A percentile compares a stretch with the other conserved stretches of the same genome.
Conservation (phyloP, 2,113 vertebrate species). For the Tachysurus fulvidraco region DNA sequence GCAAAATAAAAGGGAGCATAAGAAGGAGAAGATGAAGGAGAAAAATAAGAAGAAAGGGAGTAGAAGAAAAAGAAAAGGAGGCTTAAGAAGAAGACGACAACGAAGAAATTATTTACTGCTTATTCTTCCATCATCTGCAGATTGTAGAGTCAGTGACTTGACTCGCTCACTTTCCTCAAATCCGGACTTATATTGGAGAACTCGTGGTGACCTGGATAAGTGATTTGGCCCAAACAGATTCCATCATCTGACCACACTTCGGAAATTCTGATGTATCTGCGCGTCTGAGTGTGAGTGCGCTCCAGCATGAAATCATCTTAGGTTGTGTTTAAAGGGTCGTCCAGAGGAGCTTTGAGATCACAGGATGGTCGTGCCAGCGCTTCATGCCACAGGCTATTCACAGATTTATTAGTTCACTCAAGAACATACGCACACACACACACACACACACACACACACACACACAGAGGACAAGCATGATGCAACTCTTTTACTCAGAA, state of each 20-base stretch:
- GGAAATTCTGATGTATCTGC: slow-evolving; percentile 2
- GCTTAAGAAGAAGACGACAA: too few species aligned
- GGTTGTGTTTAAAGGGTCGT: slow-evolving; percentile 30
- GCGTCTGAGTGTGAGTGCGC: not conserved
- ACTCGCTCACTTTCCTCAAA: not conserved
- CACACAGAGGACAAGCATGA: slow-evolving; percentile 14
- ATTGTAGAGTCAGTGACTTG: not conserved
- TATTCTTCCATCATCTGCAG: not conserved
- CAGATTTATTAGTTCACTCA: slow-evolving; percentile 36
- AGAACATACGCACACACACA: not conserved
- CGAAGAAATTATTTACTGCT: not conserved
- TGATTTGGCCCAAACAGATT: slow-evolving; percentile 37
- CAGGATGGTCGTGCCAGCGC: not conserved
- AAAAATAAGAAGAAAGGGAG: too few species aligned
- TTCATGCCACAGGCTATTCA: slow-evolving; percentile 15
- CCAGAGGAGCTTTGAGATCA: slow-evolving; percentile 29
- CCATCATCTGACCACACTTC: not conserved
- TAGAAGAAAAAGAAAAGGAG: too few species aligned
- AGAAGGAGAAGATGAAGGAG: too few species aligned
- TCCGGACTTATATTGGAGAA: not conserved
- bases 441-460: not conserved
- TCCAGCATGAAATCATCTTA: slow-evolving; percentile 41
- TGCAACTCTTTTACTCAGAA: not conserved
- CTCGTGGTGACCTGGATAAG: slow-evolving; percentile 18
- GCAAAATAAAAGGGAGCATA: too few species aligned